Evolutionary conservation across 64 coral and sea anemone genomes (phyloP), one percentile per base, ranked within the genome.

Genomic region (Orbicella faveolata): DNA sequence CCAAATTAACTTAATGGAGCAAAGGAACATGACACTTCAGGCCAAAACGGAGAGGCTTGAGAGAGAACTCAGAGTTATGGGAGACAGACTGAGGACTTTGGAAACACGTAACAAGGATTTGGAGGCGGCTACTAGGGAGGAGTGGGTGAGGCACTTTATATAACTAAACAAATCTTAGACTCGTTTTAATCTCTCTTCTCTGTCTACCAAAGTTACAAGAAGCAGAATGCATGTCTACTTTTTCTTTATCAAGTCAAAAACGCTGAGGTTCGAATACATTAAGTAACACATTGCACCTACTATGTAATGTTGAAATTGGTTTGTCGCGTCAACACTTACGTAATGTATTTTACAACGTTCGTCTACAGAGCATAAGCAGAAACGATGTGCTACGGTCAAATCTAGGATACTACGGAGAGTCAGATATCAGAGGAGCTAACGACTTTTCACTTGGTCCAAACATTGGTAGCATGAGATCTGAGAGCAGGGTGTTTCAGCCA

Each of bases 31-130:
- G 63, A 96, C 87, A 2, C 95, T 96, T 34, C 76, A 96, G 14
- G 82, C 95, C 21, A 93, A 91, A 79, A 96, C 90, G n/a, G 95
- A 94, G 20, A 88, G 95, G 36, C 92, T 96, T 48, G 95, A 96
- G 57, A 81, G 92, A 63, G 95, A 96, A 54, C 63, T 96, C 5
- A 96, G 79, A 81, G 85, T 96, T 35, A 83, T 93, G 55, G 79
- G 61, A 18, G 95, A 89, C 35, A 81, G 95, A 63, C 79, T 96
- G 52, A 81, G 26, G 77, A 78, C 79, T 26, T 59, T 96, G 70
- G 95, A 96, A 82, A 76, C 54, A 75, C 82, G 82, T 17, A 85
- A 85, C 65, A 85, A 73, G 36, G 82, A 85, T 44, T 85, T 85
- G 15, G 82, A 85, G n/a, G 41, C 36, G 11, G 39, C 37, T 16